These are phyloP conservation scores for Chelonus formosanus DNA, from an alignment of 2,888 invertebrate species.

Conservation along the genomic window DNA sequence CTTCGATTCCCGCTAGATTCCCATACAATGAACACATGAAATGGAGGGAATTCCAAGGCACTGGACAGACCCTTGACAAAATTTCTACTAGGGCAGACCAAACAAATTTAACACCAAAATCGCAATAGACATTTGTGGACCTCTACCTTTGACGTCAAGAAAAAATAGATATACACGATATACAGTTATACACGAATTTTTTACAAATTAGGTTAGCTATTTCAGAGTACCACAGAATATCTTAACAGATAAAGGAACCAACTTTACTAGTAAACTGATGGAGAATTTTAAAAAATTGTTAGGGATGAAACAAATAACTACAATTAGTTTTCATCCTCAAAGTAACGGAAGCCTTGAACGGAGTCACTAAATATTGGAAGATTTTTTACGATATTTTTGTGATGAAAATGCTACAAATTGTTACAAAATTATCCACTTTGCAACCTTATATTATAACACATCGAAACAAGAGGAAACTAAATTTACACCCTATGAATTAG, in stretches of 20 bases:
- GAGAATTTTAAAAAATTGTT: background rate
- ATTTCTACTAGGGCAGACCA: too few species aligned
- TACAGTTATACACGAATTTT: too few species aligned
- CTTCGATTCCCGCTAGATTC: too few species aligned
- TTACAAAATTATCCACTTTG: background rate
- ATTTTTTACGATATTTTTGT: background rate
- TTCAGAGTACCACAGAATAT: too few species aligned
- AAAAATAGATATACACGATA: conserved; percentile 11
- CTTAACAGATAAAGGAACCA: too few species aligned
- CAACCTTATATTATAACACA: conserved; percentile 6
- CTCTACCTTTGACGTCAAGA: conserved; percentile 16
- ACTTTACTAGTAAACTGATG: too few species aligned
- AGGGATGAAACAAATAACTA: background rate
- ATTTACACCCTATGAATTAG: conserved; percentile 16
- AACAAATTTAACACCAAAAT: conserved; percentile 24
- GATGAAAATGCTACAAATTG: conserved; percentile 29
- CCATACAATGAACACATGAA: too few species aligned
- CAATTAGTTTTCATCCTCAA: background rate
- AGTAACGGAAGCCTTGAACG: conserved; percentile 12
- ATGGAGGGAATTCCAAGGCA: too few species aligned
- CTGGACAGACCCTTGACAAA: too few species aligned
- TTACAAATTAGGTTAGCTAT: too few species aligned
- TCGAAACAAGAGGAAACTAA: conserved; percentile 25
- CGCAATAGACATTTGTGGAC: conserved; percentile 32
- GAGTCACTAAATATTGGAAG: background rate